Evolutionary conservation across 2,888 invertebrate genomes (phyloP).

Genomic region (Drosophila borborema): DNA sequence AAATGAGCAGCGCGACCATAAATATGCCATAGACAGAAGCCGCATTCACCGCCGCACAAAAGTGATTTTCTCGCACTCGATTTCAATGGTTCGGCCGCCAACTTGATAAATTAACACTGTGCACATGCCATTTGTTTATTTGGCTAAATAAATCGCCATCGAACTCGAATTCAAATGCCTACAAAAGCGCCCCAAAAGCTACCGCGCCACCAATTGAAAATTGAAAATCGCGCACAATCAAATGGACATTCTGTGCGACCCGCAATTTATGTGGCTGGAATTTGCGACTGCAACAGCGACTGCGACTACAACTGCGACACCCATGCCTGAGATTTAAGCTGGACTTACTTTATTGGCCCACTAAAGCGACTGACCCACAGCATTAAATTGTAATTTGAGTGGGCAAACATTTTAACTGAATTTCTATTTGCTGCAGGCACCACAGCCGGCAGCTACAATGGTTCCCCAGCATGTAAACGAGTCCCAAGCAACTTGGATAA

Average conservation of each 20-base stretch:
- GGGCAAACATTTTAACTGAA: constrained; percentile 76
- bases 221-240: constrained; percentile 73
- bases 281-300: constrained; percentile 39
- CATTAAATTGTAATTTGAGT: constrained; percentile 81
- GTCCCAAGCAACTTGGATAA: constrained; percentile 51
- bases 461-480: constrained; percentile 45
- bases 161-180: constrained; percentile 60
- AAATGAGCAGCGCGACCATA: constrained; percentile 68
- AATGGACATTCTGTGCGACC: constrained; percentile 68
- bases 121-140: constrained; percentile 80
- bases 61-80: constrained; percentile 79
- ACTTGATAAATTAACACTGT: constrained; percentile 77
- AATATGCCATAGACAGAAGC: constrained; percentile 61
- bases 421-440: constrained; percentile 44
- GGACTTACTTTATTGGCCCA: constrained; percentile 76
- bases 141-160: constrained; percentile 76
- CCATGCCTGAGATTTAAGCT: constrained; percentile 49
- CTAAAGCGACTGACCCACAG: constrained; percentile 78
- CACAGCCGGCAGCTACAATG: background rate
- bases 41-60: constrained; percentile 40
- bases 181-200: constrained; percentile 58
- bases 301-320: constrained; percentile 55
- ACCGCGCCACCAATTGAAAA: constrained; percentile 72
- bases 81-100: constrained; percentile 63
- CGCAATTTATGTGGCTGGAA: constrained; percentile 69